A percentile compares a stretch with the other conserved stretches of the same genome.
Conservation (phyloP, 2,113 vertebrate genomes). For the Canis aureus region DNA sequence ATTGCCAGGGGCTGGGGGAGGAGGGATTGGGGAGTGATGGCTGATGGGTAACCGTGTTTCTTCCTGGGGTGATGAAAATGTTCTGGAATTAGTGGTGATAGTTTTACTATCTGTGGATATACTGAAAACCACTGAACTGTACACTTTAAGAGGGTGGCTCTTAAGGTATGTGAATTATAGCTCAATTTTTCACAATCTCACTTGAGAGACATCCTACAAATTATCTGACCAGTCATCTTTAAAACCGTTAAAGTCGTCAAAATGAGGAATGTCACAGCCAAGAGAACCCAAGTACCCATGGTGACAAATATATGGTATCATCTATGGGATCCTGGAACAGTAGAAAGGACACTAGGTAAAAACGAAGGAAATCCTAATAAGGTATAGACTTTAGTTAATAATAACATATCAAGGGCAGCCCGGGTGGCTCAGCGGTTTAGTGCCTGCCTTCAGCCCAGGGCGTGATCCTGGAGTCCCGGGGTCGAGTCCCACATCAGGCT, state of each 20-base stretch:
- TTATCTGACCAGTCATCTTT: background rate
- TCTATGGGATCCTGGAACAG: background rate
- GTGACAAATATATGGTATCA: background rate
- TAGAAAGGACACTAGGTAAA: background rate
- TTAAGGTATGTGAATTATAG: background rate
- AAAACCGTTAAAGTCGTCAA: background rate
- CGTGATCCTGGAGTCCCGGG: too few relatives aligned
- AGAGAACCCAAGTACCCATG: background rate
- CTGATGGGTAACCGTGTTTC: background rate
- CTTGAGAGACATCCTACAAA: background rate
- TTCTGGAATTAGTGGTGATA: background rate
- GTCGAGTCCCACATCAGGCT: too few relatives aligned
- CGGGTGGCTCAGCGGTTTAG: too few relatives aligned
- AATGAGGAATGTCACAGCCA: background rate
- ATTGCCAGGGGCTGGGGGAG: background rate
- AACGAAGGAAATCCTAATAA: background rate
- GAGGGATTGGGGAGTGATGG: background rate
- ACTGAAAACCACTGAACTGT: background rate
- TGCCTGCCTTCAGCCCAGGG: too few relatives aligned
- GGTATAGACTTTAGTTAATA: background rate
- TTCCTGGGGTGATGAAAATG: background rate
- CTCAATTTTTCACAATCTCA: background rate
- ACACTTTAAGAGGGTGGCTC: background rate
- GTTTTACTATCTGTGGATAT: background rate
- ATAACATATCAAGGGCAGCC: background rate